A percentile compares a stretch with the other conserved stretches of the same genome.
These are phyloP conservation scores for Pedionomus torquatus DNA, from an alignment of 2,113 vertebrate genomes.

Conservation along the genomic window DNA sequence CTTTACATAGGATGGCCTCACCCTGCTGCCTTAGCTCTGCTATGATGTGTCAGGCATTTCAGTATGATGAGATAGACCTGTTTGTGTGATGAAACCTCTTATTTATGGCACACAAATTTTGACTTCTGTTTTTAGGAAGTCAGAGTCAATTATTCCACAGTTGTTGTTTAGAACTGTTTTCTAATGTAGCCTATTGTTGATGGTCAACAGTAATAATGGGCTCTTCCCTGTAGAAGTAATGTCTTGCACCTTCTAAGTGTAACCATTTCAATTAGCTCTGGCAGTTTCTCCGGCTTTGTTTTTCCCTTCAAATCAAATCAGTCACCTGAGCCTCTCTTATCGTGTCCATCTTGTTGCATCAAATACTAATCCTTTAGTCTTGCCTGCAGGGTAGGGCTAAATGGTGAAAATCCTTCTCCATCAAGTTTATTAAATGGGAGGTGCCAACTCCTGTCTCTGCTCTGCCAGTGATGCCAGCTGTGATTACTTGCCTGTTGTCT, in stretches of 20 bases:
- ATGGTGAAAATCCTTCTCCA: conserved; percentile 38
- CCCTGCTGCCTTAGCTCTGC: not conserved
- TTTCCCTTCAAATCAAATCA: not conserved
- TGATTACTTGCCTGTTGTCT: conserved; percentile 37
- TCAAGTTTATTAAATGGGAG: conserved; percentile 36
- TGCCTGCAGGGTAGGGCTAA: conserved; percentile 34
- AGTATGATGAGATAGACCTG: not conserved
- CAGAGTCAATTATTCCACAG: not conserved
- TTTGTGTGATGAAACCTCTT: not conserved
- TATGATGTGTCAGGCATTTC: not conserved
- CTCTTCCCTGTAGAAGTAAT: not conserved
- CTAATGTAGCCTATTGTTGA: not conserved
- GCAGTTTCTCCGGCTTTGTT: conserved; percentile 21
- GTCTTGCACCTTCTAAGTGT: not conserved
- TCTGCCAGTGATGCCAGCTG: conserved; percentile 17
- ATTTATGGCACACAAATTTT: not conserved
- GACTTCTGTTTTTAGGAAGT: not conserved
- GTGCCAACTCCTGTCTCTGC: conserved; percentile 18
- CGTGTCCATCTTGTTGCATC: not conserved
- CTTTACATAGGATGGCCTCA: not conserved
- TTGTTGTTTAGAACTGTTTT: not conserved
- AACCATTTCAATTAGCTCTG: not conserved
- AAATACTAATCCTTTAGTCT: conserved; percentile 18
- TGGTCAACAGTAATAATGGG: not conserved
- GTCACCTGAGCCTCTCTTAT: not conserved